Evolutionary conservation across 92 coral and sea anemone species (phyloP), one percentile per base, ranked within the genome.

Genomic region (Zoanthus solanderi): DNA sequence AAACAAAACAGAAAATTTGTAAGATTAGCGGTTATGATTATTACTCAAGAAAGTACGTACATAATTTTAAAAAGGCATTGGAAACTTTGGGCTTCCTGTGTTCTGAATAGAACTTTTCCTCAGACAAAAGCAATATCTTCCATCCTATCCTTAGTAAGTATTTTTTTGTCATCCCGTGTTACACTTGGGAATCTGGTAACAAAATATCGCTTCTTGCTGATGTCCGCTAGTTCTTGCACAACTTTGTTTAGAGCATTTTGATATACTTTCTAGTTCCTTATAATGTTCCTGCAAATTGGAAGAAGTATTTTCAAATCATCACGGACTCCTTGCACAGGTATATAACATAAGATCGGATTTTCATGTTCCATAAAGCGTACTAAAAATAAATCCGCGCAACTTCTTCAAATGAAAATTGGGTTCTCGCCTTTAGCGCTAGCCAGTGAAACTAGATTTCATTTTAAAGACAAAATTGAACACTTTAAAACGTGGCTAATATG

Each of bases 241-340:
- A 7, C 42, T 16, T 44, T 42, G 56, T 47, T 44, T 67, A 65
- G n/a, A 63, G 85, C 65, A 9, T 17, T 29, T 9, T 52, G 15
- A 9, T 37, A 29, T 46, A 46, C 34, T 53, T 57, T 28, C 29
- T 65, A 31, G 45, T 50, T 37, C 57, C 18, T 32, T 42, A 67
- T n/a, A 66, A 81, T 81, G 85, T 53, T 81, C 32, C 85, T 44
- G 10, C 61, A 28, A 45, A 71, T 50, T 28, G 52, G 57, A 9
- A 47, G 85, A 12, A 66, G 63, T 66, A 18, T 66, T 47, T 8
- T 45, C 75, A 81, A 75, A 63, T 65, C 75, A 42, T 54, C 56
- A 11, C 28, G 56, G 58, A 65, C 63, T 6, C 85, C 73, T 5
- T 18, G 66, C 6, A 45, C 85, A 81, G 76, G 85, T 81, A 37